Evolutionary conservation across 2,113 vertebrate species (phyloP).

Genomic region (Phyllostomus hastatus): DNA sequence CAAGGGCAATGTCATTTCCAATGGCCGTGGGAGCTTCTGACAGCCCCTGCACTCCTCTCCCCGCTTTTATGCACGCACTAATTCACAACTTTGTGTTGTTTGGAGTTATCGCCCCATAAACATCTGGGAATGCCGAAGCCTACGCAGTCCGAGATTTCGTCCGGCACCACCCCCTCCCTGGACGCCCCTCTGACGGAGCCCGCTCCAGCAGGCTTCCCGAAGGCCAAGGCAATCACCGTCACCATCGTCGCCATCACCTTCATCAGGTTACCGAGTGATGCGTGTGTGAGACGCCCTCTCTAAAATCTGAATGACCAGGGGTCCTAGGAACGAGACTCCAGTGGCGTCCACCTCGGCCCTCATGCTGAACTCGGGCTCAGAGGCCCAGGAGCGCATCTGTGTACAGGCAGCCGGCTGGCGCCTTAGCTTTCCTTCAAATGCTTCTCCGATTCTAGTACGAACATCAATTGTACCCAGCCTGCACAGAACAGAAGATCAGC

Average conservation of each 20-base stretch:
- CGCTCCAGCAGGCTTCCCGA: neutral
- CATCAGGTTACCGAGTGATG: neutral
- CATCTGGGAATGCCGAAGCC: neutral
- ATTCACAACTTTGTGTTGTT: neutral
- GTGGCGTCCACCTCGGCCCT: neutral
- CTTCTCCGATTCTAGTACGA: neutral
- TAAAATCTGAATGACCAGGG: neutral
- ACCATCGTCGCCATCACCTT: neutral
- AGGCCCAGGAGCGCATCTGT: neutral
- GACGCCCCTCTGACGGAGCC: neutral
- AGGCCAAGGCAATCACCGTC: neutral
- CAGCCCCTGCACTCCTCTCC: neutral
- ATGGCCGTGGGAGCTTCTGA: neutral
- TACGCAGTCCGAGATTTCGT: neutral
- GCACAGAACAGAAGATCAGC: neutral
- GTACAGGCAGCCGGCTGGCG: neutral
- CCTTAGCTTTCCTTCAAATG: neutral
- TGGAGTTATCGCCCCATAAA: neutral
- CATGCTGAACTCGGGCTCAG: neutral
- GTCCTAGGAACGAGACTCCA: neutral
- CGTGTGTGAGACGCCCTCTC: neutral
- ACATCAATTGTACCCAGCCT: neutral
- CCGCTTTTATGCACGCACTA: neutral
- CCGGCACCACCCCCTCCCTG: neutral
- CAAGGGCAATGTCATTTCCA: neutral